A percentile compares a stretch with the other conserved stretches of the same genome.
phyloP scores from a whole-genome alignment of 2,113 vertebrate species.

The Gavialis gangeticus region DNA sequence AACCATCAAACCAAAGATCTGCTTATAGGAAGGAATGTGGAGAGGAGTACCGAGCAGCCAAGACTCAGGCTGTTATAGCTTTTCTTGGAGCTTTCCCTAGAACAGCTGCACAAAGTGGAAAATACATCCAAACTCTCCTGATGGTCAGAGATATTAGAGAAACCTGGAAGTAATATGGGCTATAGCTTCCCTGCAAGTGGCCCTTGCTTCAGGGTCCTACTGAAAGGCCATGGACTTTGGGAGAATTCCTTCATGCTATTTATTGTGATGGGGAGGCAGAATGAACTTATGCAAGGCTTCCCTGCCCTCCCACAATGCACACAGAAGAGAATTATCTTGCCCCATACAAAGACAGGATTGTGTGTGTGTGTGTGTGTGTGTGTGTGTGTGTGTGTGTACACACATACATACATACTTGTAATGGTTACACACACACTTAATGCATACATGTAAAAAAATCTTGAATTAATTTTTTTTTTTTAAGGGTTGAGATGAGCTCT shows the following conservation, averaged over 20 bases:
- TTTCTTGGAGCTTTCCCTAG: slow-evolving; percentile 23
- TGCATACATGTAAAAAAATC: not conserved
- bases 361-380: no score
- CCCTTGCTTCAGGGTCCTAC: not conserved
- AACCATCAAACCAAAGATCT: no score
- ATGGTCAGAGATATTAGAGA: not conserved
- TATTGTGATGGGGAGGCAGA: not conserved
- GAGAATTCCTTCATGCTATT: not conserved
- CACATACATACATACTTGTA: not conserved
- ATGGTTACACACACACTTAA: not conserved
- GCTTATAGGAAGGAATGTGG: no score
- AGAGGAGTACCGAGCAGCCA: not conserved
- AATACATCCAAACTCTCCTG: not conserved
- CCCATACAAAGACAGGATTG: not conserved
- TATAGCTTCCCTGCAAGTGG: not conserved
- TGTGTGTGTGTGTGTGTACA: not conserved
- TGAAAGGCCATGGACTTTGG: slow-evolving; percentile 6
- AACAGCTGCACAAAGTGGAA: slow-evolving; percentile 30
- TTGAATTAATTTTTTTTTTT: not conserved
- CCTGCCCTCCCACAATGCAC: not conserved
- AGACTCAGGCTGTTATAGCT: slow-evolving; percentile 13
- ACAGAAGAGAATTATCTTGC: not conserved
- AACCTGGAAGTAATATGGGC: not conserved
- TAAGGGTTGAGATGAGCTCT: not conserved
- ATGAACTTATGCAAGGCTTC: not conserved